Evolutionary conservation across 1,140 invertebrate genomes (phyloP).

Genomic region (Pomacea maculata): DNA sequence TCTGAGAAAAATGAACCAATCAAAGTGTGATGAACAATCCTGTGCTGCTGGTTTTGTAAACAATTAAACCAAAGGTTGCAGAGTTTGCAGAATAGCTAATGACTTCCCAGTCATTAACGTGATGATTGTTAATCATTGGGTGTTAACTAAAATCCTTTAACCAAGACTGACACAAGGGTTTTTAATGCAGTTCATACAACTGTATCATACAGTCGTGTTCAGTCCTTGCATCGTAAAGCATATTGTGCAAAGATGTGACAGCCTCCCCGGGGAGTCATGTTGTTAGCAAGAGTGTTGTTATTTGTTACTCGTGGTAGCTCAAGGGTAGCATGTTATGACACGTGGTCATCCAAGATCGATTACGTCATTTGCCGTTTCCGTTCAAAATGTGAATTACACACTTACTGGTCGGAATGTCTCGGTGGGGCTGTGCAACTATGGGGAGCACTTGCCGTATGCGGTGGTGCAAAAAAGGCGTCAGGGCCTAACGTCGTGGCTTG

Average conservation of each 20-base stretch:
- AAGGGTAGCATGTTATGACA: not conserved
- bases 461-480: not conserved
- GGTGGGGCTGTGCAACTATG: slow-evolving; percentile 1
- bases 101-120: not conserved
- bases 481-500: not conserved
- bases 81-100: not conserved
- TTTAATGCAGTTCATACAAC: not conserved
- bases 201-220: not conserved
- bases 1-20: not conserved
- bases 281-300: not conserved
- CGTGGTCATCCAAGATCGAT: not conserved
- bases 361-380: no score
- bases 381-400: not conserved
- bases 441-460: not conserved
- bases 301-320: not conserved
- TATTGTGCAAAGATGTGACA: not conserved
- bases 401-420: not conserved
- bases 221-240: no score
- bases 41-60: not conserved
- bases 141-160: not conserved
- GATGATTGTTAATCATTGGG: not conserved
- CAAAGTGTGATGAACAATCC: not conserved
- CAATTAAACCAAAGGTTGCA: no score
- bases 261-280: not conserved
- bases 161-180: not conserved